Evolutionary conservation across 2,113 vertebrate genomes (phyloP), one percentile per base, ranked within the genome.

Genomic region (Tringa solitaria): DNA sequence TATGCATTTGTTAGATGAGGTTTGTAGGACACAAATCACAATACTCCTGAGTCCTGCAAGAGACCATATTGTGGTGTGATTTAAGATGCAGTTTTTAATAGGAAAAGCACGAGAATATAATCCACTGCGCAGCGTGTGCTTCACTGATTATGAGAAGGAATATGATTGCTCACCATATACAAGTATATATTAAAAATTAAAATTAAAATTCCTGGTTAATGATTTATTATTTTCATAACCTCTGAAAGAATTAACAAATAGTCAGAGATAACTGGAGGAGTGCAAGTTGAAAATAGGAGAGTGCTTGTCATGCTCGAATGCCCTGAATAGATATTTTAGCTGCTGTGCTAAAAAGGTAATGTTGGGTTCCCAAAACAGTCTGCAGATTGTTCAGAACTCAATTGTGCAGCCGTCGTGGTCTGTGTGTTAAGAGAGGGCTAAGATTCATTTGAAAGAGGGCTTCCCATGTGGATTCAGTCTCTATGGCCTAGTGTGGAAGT

Each of bases 81-180:
- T 84, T 90, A 90, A 90, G 76, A 75, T 78, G 51, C 28, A 56
- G 4, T n/a, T 95, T 93, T 90, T 94, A 93, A 76, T 87, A 57
- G 64, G 43, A 79, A 64, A 79, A 82, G 35, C 61, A 41, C 89
- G 18, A 84, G 56, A 91, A 90, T 68, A 74, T 75, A 92, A 84
- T 86, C n/a, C 22, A 54, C 51, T 77, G 50, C 14, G 2, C 72
- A 90, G 82, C 70, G 24, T 73, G 74, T 53, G 81, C 72, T 74
- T 96, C 54, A 27, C 33, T 86, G 76, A 46, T 88, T 70, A 61
- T 35, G 24, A 67, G 68, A 93, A 93, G 64, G 60, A 80, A 50
- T 87, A 37, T 90, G 48, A 78, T 21, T 92, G 56, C 22, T 78
- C 53, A 50, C 35, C 30, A 35, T 86, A 39, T 63, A 63, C 46